Base-by-base conservation (phyloP, 2,888 invertebrate species). In the Sarcophaga rosellei region DNA sequence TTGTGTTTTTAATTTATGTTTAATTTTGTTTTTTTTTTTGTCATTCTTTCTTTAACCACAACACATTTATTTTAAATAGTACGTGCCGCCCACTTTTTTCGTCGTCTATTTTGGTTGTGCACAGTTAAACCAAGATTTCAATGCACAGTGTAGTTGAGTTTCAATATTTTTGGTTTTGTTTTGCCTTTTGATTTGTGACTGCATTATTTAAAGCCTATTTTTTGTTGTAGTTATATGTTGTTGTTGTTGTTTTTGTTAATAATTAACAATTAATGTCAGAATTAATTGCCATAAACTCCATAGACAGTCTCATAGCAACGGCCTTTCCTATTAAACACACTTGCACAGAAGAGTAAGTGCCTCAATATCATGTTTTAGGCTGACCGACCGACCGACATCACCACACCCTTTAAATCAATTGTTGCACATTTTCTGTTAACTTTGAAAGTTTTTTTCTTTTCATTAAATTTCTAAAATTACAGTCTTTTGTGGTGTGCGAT, bases 341-440 rank as follows among this genome's bases (percentile, higher is more conserved):
- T 66, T 25, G 17, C 65, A 25, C 0, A 15, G 53, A n/a, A 15
- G 53, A n/a, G 17, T 44, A 12, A 66, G 45, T 66, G 57, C 57
- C 57, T 6, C 21, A 61, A 77, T 53, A 53, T 47, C 21, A 23
- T 10, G 20, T 44, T 10, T 53, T 15, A 69, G 44, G 45, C 35
- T 61, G 8, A 61, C 15, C n/a, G 15, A 61, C 15, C n/a, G 15
- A 65, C 11, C 44, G 35, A 63, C 57, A 35, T 53, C 12, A 53
- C 81, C 77, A 68, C 77, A 53, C 77, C 83, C 66, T 66, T 78
- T 73, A 25, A 72, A 72, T 47, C 17, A 81, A 72, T 47, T 62
- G 21, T 47, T 53, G 45, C 47, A 5, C 15, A 35, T 10, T 47
- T 61, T 47, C 20, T 44, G 66, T 44, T 66, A 44, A 10, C 20